These are phyloP conservation scores for Delichon dasypus DNA, from an alignment of 2,797 vertebrate genomes.

Conservation along the genomic window DNA sequence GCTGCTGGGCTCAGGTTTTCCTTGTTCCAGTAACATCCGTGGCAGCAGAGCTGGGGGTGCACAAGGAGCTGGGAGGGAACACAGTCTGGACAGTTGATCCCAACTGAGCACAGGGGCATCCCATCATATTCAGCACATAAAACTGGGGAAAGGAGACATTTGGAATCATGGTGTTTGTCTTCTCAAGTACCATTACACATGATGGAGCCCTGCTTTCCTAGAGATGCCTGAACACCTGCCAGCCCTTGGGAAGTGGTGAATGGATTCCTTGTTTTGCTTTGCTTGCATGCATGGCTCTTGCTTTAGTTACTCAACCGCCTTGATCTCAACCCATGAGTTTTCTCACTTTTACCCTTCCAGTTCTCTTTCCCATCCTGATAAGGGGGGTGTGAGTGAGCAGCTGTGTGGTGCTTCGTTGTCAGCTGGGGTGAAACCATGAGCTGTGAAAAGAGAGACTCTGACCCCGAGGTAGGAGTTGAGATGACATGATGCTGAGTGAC, in stretches of 20 bases:
- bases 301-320: neutral
- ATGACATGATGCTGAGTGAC: neutral
- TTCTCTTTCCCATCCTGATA: neutral
- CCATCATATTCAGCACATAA: neutral
- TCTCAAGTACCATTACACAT: neutral
- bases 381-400: neutral
- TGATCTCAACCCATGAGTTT: neutral
- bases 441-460: neutral
- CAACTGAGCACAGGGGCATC: too few species aligned
- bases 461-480: neutral
- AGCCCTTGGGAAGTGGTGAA: neutral
- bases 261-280: neutral
- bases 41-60: neutral
- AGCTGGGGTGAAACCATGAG: neutral
- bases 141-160: neutral
- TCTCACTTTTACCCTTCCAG: neutral
- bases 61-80: neutral
- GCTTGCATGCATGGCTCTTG: neutral
- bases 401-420: neutral
- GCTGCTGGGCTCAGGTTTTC: neutral
- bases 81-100: neutral
- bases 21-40: fast-evolving
- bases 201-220: neutral
- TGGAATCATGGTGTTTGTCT: neutral
- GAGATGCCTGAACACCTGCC: neutral